These are phyloP conservation scores for Poecilia picta DNA, from an alignment of 2,797 vertebrate species.

Conservation along the genomic window DNA sequence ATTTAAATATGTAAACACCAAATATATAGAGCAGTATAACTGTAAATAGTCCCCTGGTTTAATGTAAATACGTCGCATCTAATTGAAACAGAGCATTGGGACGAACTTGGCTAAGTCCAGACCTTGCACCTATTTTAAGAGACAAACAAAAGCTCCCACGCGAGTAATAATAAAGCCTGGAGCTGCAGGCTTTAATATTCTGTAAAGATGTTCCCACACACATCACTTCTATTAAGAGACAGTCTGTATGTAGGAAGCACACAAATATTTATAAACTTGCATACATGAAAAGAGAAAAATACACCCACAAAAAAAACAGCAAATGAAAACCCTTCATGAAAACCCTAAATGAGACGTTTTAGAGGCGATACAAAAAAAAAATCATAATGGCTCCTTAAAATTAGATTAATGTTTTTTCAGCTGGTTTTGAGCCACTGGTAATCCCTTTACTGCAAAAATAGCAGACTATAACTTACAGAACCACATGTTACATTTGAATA, in stretches of 20 bases:
- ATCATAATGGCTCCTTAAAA: not conserved
- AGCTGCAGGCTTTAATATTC: constrained; percentile 36
- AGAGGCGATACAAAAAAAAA: not conserved
- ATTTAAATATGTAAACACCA: not conserved
- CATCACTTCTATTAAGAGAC: constrained; percentile 61
- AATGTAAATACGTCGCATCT: constrained; percentile 16
- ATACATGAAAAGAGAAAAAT: constrained; percentile 15
- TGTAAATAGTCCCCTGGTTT: not conserved
- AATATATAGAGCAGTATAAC: not conserved
- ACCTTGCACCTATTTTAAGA: constrained; percentile 42
- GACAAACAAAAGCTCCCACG: constrained; percentile 67
- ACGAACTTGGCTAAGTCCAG: constrained; percentile 24
- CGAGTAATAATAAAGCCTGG: constrained; percentile 32
- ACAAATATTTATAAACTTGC: constrained; percentile 33
- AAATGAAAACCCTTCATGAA: constrained; percentile 1
- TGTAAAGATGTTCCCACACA: constrained; percentile 50
- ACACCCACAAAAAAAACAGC: constrained; percentile 16
- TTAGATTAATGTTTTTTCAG: not conserved
- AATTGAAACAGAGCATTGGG: constrained; percentile 33
- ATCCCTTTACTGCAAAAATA: not conserved
- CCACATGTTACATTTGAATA: not conserved
- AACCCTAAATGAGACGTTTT: not conserved
- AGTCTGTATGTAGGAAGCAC: constrained; percentile 61
- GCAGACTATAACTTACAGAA: not conserved
- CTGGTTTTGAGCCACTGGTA: not conserved